Base-by-base conservation (phyloP, 2,888 invertebrate species). In the Creontiades dilutus region DNA sequence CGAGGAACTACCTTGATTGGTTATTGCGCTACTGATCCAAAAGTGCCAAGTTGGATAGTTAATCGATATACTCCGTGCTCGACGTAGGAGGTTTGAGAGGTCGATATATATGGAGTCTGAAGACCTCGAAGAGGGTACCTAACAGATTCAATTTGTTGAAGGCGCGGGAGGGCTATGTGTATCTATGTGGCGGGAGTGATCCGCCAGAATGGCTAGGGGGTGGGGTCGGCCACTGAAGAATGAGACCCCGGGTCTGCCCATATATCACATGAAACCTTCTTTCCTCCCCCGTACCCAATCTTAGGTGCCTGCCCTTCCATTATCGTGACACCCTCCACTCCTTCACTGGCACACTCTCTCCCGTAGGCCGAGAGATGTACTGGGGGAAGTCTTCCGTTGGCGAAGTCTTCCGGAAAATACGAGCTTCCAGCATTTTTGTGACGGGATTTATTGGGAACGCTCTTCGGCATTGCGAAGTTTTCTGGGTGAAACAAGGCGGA, bases 221-320 rank as follows among this genome's bases (percentile, higher is more conserved):
- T 37, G 37, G 68, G 23, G 23, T 23, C 68, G 19, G 68, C 68
- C 19, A 16, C 68, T 68, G 68, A 68, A 68, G 68, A 68, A 68
- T 68, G 23, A 37, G 78, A 78, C 47, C 19, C 78, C 16, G 78
- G 46, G 4, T 78, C 37, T 16, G 2, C 19, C 78, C 47, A 46
- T 37, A 78, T 47, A 78, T 78, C 78, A 78, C 78, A 78, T 78
- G 46, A 78, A 46, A 78, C 78, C 37, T 78, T 78, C 47, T 37
- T 78, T 46, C 14, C 78, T 46, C 78, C 37, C 76, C 27, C 57
- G 57, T n/a, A 57, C 57, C 68, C 68, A 68, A 68, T 68, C 61
- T 61, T n/a, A 61, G 61, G n/a, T 61, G 61, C 61, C 61, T 61
- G 2, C 61, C 61, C 16, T 61, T 61, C 61, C 61, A 61, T 61